Percentiles rank a stretch among this genome's conserved stretches.
Conservation (phyloP, 2,797 vertebrate genomes). For the Neosilurus hyrtlii region DNA sequence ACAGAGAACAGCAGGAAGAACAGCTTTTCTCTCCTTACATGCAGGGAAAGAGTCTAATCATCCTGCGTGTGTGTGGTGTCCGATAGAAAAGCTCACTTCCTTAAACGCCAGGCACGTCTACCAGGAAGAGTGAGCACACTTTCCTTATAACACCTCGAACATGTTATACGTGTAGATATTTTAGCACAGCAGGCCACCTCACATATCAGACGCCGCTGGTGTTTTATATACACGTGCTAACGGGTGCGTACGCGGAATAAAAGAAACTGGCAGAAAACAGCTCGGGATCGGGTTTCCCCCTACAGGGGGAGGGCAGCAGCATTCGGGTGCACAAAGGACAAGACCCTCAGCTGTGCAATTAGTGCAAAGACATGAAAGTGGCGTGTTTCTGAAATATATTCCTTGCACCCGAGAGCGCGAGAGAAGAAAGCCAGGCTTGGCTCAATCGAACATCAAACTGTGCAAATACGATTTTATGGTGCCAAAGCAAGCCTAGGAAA, state of each 20-base stretch:
- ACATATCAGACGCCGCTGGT: conserved; percentile 47
- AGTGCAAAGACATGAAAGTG: conserved; percentile 59
- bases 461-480: conserved; percentile 64
- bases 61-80: background rate
- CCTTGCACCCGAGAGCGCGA: conserved; percentile 31
- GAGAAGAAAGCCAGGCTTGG: conserved; percentile 53
- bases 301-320: conserved; percentile 8
- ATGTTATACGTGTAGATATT: no score
- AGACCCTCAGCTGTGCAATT: conserved; percentile 62
- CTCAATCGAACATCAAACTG: conserved; percentile 56
- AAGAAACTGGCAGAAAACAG: conserved; percentile 46
- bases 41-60: background rate
- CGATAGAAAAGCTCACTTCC: background rate
- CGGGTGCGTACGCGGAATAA: conserved; percentile 51
- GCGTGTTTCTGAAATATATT: conserved; percentile 47
- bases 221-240: conserved; percentile 70
- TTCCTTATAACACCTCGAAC: background rate
- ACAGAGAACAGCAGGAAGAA: background rate
- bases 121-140: conserved; percentile 1
- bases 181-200: conserved; percentile 22
- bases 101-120: background rate
- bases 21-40: background rate
- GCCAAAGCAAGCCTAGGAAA: conserved; percentile 61
- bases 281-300: conserved; percentile 49
- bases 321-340: conserved; percentile 49